Evolutionary conservation across 64 coral and sea anemone genomes (phyloP).

Genomic region (Dendrophyllia cribrosa): DNA sequence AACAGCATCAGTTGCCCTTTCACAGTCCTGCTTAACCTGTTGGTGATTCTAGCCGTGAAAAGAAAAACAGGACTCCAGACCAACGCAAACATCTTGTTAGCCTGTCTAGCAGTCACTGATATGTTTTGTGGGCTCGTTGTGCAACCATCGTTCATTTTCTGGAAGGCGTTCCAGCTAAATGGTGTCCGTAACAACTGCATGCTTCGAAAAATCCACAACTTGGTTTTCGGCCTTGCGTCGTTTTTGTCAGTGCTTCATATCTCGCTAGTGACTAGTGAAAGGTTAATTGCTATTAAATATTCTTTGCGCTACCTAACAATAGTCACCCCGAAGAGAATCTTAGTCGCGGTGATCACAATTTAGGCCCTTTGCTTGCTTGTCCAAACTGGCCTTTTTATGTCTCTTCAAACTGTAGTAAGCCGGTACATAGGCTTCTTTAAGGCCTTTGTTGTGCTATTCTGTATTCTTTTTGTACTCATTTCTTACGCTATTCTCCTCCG

Average conservation of each 20-base stretch:
- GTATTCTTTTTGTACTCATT: slow-evolving; percentile 8
- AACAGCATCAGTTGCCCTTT: background rate
- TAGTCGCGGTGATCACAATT: background rate
- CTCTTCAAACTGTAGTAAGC: background rate
- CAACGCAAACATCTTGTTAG: background rate
- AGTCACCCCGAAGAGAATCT: background rate
- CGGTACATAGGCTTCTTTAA: background rate
- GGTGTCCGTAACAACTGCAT: background rate
- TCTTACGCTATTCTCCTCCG: slow-evolving; percentile 4
- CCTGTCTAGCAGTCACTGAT: slow-evolving; percentile 12
- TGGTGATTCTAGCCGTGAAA: background rate
- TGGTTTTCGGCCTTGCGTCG: background rate
- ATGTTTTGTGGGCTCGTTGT: background rate
- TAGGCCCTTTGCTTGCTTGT: background rate
- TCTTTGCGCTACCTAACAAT: background rate
- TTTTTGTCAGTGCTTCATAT: background rate
- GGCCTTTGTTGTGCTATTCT: background rate
- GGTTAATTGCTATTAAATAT: background rate
- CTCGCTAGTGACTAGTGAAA: background rate
- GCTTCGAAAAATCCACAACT: slow-evolving; percentile 3
- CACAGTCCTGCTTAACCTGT: background rate
- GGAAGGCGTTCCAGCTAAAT: slow-evolving; percentile 18
- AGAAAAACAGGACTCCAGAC: background rate
- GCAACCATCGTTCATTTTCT: background rate
- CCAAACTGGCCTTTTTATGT: no score